Base-by-base conservation (phyloP, 1,140 invertebrate genomes). In the Thaumatotibia leucotreta region DNA sequence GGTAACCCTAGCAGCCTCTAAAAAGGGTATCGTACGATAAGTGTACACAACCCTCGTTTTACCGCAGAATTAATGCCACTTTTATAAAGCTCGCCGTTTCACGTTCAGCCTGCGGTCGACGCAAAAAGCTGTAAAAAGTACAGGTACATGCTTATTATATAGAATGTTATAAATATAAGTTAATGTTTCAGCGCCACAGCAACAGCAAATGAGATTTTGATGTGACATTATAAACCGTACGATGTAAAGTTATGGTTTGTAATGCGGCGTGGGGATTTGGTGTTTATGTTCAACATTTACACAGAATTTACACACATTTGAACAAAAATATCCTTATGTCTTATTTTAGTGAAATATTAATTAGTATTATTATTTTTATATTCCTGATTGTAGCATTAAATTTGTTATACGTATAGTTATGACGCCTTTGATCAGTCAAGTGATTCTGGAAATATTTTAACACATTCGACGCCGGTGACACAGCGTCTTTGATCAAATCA, bases 151-250 rank as follows among this genome's bases (percentile, higher is more conserved):
- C 35, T 39, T 45, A 45, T 45, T 20, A 45, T 45, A 9, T 45
- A 45, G 14, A 20, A 20, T 14, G 6, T 20, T n/a, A 31, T 58
- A 58, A 29, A 58, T 24, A 58, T 58, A 58, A 14, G 11, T n/a
- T 5, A 49, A 58, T 27, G 24, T 58, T 58, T 27, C n/a, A 20
- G 39, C 20, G 14, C 29, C 17, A 58, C 52, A 58, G 52, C 3
- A 58, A 58, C 52, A 58, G 24, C 52, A 58, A 58, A 58, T 58
- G 52, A 58, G 52, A 31, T 58, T 58, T 58, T 58, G 52, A 58
- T 58, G 52, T 58, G 52, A 58, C 52, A 58, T 58, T 58, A 58
- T 58, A 58, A 58, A 58, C 52, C 52, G n/a, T 58, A 14, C 52
- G 52, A 58, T 58, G 29, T 58, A 58, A 58, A 58, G 52, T 58